A percentile compares a stretch with the other conserved stretches of the same genome.
Evolutionary conservation across 1,140 invertebrate species (phyloP).

Genomic region (Zaprionus kolodkinae): DNA sequence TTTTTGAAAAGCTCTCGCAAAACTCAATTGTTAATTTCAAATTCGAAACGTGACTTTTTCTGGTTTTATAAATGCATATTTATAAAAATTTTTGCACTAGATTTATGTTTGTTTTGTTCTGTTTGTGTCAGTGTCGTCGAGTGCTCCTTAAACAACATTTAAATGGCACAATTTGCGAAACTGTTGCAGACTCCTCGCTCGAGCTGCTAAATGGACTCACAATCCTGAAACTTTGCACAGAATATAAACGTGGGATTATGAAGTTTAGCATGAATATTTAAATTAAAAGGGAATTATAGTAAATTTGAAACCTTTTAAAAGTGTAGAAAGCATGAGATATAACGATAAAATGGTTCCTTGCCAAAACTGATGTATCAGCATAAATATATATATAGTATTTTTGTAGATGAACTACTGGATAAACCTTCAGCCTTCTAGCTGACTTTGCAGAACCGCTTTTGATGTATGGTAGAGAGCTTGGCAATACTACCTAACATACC

Average conservation of each 20-base stretch:
- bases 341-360: too few relatives aligned
- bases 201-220: slow-evolving; percentile 13
- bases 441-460: background rate
- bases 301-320: too few relatives aligned
- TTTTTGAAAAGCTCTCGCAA: background rate
- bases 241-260: background rate
- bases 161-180: slow-evolving; percentile 37
- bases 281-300: background rate
- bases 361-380: too few relatives aligned
- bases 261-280: slow-evolving; percentile 7
- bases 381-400: background rate
- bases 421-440: background rate
- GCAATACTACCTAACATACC: too few relatives aligned
- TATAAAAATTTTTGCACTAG: slow-evolving; percentile 11
- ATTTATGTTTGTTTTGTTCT: slow-evolving; percentile 27
- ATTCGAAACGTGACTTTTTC: slow-evolving; percentile 36
- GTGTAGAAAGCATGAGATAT: too few relatives aligned
- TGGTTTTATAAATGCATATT: slow-evolving; percentile 29
- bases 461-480: background rate
- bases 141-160: slow-evolving; percentile 37
- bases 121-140: slow-evolving; percentile 36
- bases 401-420: background rate
- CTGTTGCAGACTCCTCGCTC: slow-evolving; percentile 11
- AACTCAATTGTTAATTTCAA: slow-evolving; percentile 25
- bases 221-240: background rate